phyloP scores from a whole-genome alignment of 2,888 invertebrate species.

The Lochmaea capreae region DNA sequence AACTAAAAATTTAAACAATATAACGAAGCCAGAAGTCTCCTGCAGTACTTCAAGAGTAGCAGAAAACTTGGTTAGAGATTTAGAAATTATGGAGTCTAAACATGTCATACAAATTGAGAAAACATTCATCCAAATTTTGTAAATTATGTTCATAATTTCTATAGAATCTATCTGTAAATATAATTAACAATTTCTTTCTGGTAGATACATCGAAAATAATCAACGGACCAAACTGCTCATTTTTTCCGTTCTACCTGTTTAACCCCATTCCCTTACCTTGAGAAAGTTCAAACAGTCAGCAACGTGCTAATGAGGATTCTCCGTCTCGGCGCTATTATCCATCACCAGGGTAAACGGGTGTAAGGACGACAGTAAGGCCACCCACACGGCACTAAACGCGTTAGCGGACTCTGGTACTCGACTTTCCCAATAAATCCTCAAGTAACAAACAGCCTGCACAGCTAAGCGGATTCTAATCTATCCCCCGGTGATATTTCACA shows the following conservation, averaged over 20 bases:
- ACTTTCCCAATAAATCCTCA: slow-evolving; percentile 62
- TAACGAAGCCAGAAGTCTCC: too few relatives aligned
- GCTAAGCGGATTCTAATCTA: slow-evolving; percentile 65
- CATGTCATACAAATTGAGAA: too few relatives aligned
- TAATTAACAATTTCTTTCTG: too few relatives aligned
- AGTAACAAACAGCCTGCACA: slow-evolving; percentile 62
- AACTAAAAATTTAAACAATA: too few relatives aligned
- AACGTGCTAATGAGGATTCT: slow-evolving; percentile 62
- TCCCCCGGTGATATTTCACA: slow-evolving; percentile 65
- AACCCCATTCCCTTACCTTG: neutral
- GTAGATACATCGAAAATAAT: neutral
- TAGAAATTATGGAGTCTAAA: too few relatives aligned
- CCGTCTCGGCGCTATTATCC: slow-evolving; percentile 58
- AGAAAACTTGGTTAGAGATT: too few relatives aligned
- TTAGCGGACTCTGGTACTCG: slow-evolving; percentile 59
- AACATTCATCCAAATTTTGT: too few relatives aligned
- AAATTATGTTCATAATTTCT: too few relatives aligned
- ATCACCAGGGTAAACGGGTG: slow-evolving; percentile 57
- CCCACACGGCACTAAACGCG: slow-evolving; percentile 63
- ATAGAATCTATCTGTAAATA: too few relatives aligned
- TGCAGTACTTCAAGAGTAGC: too few relatives aligned
- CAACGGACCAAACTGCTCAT: neutral
- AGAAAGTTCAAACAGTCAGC: slow-evolving; percentile 44
- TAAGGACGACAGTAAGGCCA: slow-evolving; percentile 55
- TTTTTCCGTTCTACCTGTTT: neutral